Evolutionary conservation across 2,797 vertebrate genomes (phyloP).

Genomic region (Oryzias dopingdopingensis): DNA sequence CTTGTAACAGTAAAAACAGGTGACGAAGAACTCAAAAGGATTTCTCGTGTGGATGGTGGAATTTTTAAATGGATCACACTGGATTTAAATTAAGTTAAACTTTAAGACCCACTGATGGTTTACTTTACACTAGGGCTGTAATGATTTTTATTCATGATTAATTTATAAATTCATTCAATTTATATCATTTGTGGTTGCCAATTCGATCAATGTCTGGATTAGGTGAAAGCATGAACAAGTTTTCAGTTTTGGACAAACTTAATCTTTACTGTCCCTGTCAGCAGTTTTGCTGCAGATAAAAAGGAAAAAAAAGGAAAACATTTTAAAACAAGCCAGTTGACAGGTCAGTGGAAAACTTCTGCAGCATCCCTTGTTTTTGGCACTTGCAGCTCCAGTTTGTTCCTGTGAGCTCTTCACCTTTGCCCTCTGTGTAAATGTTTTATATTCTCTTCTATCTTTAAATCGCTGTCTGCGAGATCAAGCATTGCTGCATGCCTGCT

Average conservation of each 20-base stretch:
- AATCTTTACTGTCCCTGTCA: not conserved
- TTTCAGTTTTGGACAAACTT: too few relatives aligned
- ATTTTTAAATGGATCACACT: conserved; percentile 30
- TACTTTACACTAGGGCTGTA: not conserved
- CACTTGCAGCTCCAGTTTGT: not conserved
- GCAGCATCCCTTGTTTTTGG: not conserved
- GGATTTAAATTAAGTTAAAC: conserved; percentile 39
- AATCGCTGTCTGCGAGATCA: not conserved
- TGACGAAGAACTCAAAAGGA: conserved; percentile 34
- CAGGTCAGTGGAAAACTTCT: not conserved
- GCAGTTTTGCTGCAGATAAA: not conserved
- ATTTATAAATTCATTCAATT: not conserved
- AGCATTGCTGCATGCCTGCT: not conserved
- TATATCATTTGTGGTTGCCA: not conserved
- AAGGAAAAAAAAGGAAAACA: not conserved
- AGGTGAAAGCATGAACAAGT: too few relatives aligned
- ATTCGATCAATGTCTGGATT: not conserved
- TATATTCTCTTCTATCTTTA: not conserved
- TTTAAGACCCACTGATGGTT: conserved; percentile 11
- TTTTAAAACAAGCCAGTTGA: not conserved
- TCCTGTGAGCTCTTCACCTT: not conserved
- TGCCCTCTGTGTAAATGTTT: not conserved
- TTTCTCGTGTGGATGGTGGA: conserved; percentile 14
- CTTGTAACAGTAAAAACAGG: conserved; percentile 55
- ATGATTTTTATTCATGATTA: not conserved